These are phyloP conservation scores for Lycaon pictus DNA, from an alignment of 2,113 vertebrate genomes.

Conservation along the genomic window DNA sequence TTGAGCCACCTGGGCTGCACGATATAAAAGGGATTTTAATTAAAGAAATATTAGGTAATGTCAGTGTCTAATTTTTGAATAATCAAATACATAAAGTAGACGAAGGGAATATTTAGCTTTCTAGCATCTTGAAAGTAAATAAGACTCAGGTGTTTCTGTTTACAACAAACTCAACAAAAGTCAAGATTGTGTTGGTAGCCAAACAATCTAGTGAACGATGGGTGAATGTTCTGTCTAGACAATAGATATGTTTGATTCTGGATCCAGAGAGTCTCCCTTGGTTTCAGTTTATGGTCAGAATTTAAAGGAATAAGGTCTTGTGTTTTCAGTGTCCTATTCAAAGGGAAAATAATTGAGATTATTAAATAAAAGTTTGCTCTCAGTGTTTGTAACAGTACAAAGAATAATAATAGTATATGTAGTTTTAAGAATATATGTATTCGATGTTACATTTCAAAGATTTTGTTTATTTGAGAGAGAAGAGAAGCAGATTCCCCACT, in stretches of 20 bases:
- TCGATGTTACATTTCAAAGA: slow-evolving; percentile 4
- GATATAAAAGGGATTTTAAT: not conserved
- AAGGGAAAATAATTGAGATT: not conserved
- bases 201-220: not conserved
- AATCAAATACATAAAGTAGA: not conserved
- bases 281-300: not conserved
- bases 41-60: not conserved
- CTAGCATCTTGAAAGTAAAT: slow-evolving; percentile 10
- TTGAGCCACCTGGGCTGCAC: too few species aligned
- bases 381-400: not conserved
- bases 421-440: not conserved
- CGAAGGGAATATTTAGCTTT: not conserved
- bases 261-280: not conserved
- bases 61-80: not conserved
- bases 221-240: not conserved
- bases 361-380: not conserved
- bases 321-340: not conserved
- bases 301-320: not conserved
- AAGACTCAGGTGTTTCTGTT: not conserved
- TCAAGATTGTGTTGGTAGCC: not conserved
- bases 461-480: not conserved
- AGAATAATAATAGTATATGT: not conserved
- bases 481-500: not conserved
- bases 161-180: not conserved
- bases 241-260: not conserved